phyloP scores from a whole-genome alignment of 2,888 invertebrate species.

The Leptothorax acervorum region DNA sequence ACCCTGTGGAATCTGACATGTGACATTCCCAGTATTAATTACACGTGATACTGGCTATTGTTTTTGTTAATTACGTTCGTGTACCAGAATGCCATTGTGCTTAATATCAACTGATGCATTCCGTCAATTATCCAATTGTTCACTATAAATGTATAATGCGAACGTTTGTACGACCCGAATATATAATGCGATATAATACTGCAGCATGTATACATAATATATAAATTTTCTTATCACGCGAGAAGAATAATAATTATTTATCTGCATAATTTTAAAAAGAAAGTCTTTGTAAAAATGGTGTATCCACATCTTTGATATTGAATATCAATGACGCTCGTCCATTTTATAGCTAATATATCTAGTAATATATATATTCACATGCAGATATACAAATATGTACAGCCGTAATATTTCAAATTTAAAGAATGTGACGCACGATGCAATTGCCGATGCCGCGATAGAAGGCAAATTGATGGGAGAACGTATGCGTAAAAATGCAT shows the following conservation, averaged over 20 bases:
- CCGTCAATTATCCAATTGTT: constrained; percentile 18
- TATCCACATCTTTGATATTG: not conserved
- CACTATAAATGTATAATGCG: constrained; percentile 5
- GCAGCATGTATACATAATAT: not conserved
- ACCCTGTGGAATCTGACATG: not conserved
- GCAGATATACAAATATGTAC: not conserved
- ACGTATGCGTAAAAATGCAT: constrained; percentile 18
- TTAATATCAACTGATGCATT: constrained; percentile 13
- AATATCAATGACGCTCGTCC: not conserved
- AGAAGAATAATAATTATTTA: not conserved
- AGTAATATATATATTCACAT: not conserved
- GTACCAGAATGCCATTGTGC: not conserved
- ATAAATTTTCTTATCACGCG: not conserved
- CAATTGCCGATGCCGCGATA: not conserved
- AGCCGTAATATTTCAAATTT: constrained; percentile 16
- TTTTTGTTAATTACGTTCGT: constrained; percentile 27
- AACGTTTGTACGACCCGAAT: not conserved
- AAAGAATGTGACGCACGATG: constrained; percentile 1
- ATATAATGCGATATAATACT: not conserved
- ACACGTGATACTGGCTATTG: constrained; percentile 9
- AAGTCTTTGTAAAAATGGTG: not conserved
- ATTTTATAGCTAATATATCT: not conserved
- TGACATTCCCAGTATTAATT: constrained; percentile 32
- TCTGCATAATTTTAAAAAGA: not conserved
- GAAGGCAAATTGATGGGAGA: constrained; percentile 19